Base-by-base conservation (phyloP, 1,140 invertebrate genomes). In the Drosophila orosa region DNA sequence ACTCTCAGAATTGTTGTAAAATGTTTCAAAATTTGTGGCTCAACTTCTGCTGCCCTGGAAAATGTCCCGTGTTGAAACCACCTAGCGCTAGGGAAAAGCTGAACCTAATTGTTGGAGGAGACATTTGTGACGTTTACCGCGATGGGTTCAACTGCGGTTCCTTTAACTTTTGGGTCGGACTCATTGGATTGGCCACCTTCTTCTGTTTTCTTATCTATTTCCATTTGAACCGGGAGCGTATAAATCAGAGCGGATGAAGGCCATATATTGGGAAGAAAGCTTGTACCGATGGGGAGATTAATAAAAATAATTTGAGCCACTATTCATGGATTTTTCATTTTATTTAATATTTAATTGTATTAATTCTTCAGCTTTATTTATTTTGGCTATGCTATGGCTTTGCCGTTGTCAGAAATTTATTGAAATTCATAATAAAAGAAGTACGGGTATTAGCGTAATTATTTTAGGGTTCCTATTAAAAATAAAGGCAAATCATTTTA, bases 91-190 rank as follows among this genome's bases (percentile, higher is more conserved):
- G 19, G 31, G 7, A 72, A 1, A 72, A 72, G 15, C 40, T 72
- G 22, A 31, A 48, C 17, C 35, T 68, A 1, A 42, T 47, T 19
- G n/a, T 58, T 25, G 59, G 44, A 17, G 62, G 35, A 0, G 33
- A 54, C 0, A 25, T 72, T 27, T 60, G 63, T 19, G 83, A 85
- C 12, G 27, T 85, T 3, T 85, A 85, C 17, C 9, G n/a, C 8
- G 82, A 85, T 65, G 29, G 19, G 15, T 87, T 44, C 24, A 82
- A 42, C 10, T 3, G 19, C 5, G 78, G 58, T 44, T 37, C 50
- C 1, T 75, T 72, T 39, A 8, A 37, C 15, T 13, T 72, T 17
- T 78, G 61, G 58, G 45, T 42, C 29, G 58, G 58, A 3, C 0
- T 78, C 9, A 5, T 82, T 6, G 83, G 62, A 5, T 15, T 82